Base-by-base conservation (phyloP, 2,797 vertebrate species). In the Allobates femoralis region DNA sequence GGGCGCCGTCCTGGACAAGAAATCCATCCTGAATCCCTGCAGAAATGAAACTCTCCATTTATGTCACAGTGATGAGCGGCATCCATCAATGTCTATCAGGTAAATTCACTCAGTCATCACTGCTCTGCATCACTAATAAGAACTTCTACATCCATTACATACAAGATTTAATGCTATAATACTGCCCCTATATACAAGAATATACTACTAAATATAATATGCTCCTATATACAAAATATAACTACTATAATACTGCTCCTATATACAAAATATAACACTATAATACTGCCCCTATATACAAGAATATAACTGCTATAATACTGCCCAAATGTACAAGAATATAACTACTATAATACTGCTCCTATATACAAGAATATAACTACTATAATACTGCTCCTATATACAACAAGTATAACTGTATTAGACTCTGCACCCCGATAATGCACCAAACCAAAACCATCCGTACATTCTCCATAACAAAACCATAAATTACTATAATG, bases 1-100 rank as follows among this genome's bases (percentile, higher is more conserved):
- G 80, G 80, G 80, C 80, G 46, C 50, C 80, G 56, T 28, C 19
- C n/a, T 26, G 64, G 46, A 34, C 21, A n/a, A n/a, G 66, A 82
- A 32, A 81, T 81, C 80, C 3, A 81, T 71, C 46, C 80, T n/a
- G 50, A 55, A 26, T 21, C 23, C 14, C 64, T 34, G 23, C 28
- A 34, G 64, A 55, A 37, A 82, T 53, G 15, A 55, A 56, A 6
- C 12, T 32, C 71, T 71, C 11, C 64, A 56, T 56, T 66, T 55
- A 21, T 71, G 50, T 82, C 30, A 26, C 46, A 82, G 34, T 71
- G 80, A 82, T 55, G 46, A 30, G 46, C 19, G 26, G 32, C 8
- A 50, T 34, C 23, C 34, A 46, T 55, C 79, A 78, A 78, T 78
- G n/a, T 50, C 8, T 16, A 34, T 69, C 50, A n/a, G 50, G 28